Conservation (phyloP, 2,113 vertebrate genomes). For the Raja brachyura region DNA sequence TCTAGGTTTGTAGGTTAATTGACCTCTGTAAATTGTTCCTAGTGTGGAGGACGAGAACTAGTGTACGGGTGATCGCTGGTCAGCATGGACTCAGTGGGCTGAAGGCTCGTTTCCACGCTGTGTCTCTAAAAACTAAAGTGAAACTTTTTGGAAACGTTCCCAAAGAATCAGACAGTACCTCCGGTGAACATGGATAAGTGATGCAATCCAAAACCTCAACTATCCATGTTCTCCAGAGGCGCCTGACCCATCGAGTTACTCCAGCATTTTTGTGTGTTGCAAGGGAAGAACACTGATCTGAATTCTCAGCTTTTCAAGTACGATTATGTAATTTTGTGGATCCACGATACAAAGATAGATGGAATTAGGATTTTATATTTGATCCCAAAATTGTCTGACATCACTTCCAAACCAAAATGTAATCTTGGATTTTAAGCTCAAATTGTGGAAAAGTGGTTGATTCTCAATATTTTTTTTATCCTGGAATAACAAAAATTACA, state of each 20-base stretch:
- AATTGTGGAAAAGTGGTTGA: background rate
- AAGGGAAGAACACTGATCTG: background rate
- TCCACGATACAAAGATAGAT: background rate
- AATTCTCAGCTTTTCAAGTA: background rate
- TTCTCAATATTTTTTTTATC: background rate
- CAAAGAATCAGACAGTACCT: too few species aligned
- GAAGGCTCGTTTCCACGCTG: too few species aligned
- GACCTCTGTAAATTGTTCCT: too few species aligned
- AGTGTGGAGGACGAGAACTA: too few species aligned
- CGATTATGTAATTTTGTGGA: background rate
- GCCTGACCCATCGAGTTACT: too few species aligned
- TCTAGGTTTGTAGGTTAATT: too few species aligned
- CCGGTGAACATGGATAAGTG: background rate
- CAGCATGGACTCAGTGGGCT: too few species aligned
- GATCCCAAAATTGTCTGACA: background rate
- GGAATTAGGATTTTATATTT: background rate
- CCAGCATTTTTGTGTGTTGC: too few species aligned
- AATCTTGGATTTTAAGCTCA: background rate
- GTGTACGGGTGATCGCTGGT: too few species aligned
- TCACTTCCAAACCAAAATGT: background rate
- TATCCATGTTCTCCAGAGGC: too few species aligned
- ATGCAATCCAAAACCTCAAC: background rate
- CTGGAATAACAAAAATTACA: conserved; percentile 9
- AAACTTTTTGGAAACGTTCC: background rate
- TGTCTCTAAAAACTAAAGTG: too few species aligned